Evolutionary conservation across 2,888 invertebrate species (phyloP).

Genomic region (Odontomyia ornata): DNA sequence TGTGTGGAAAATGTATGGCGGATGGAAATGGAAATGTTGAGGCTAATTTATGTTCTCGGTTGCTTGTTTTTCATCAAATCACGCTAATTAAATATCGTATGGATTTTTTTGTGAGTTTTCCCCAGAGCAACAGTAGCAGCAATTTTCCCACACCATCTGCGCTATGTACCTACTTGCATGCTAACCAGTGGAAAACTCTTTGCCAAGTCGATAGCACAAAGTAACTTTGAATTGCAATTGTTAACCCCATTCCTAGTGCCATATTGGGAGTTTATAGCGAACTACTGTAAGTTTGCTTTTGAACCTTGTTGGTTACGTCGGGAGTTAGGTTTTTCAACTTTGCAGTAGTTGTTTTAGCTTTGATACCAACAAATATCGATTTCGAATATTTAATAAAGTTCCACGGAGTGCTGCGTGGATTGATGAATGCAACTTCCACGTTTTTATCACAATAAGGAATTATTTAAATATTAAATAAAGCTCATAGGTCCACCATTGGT

Average conservation of each 20-base stretch:
- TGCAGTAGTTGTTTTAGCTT: neutral
- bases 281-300: no score
- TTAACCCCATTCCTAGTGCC: neutral
- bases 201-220: neutral
- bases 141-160: no score
- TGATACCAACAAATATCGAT: slow-evolving; percentile 25
- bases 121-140: no score
- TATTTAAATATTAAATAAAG: neutral
- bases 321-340: no score
- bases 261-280: neutral
- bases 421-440: neutral
- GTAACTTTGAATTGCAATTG: neutral
- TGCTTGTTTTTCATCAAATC: slow-evolving; percentile 48
- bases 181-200: no score
- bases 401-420: neutral
- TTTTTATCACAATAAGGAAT: neutral
- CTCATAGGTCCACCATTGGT: neutral
- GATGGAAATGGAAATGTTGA: slow-evolving; percentile 39
- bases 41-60: slow-evolving; percentile 39
- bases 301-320: no score
- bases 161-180: no score
- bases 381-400: slow-evolving; percentile 25
- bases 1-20: slow-evolving; percentile 13
- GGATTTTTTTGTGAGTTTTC: slow-evolving; percentile 21
- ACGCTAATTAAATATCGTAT: slow-evolving; percentile 46